Evolutionary conservation across 2,888 invertebrate genomes (phyloP), one percentile per base, ranked within the genome.

Genomic region (Neoaliturus tenellus): DNA sequence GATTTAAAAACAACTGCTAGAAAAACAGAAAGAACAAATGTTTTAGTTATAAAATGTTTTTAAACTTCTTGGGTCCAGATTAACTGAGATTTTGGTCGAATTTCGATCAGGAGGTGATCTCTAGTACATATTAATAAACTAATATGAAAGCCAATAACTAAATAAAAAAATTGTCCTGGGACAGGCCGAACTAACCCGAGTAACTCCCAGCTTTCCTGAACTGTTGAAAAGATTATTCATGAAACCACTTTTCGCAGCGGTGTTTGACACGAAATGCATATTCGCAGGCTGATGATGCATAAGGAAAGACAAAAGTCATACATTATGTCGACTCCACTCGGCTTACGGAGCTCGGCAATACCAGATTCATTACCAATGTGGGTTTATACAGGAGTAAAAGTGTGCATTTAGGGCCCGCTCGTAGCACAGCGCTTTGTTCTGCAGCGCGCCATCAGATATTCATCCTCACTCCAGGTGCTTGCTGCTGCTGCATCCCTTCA

Each of bases 331-430:
- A n/a, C 0, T 28, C 17, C 44, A 51, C 75, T 48, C 51, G 73
- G 25, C 8, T 39, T 31, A 41, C 41, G 44, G 75, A n/a, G 33
- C 33, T 12, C 35, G 20, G 78, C 78, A 78, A 78, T 78, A 78
- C 48, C 78, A n/a, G 55, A 78, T 78, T 78, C 78, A 78, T 55
- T 33, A 78, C 78, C 78, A 55, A 78, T 78, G 78, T 78, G 48
- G 75, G 75, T 75, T 75, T 78, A 78, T 10, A 78, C 33, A 48
- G 78, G 5, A 35, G 78, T 78, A 78, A 75, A 78, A 78, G 78
- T 31, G 78, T 55, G 55, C 78, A 75, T 75, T 78, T 55, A 20
- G 55, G 55, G 33, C 78, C 33, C 23, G 33, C 35, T 31, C 62
- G 14, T 28, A 14, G 28, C 25, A 31, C 39, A 23, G 41, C 35